Conservation (phyloP, 2,113 vertebrate genomes). For the Arvicanthis niloticus region DNA sequence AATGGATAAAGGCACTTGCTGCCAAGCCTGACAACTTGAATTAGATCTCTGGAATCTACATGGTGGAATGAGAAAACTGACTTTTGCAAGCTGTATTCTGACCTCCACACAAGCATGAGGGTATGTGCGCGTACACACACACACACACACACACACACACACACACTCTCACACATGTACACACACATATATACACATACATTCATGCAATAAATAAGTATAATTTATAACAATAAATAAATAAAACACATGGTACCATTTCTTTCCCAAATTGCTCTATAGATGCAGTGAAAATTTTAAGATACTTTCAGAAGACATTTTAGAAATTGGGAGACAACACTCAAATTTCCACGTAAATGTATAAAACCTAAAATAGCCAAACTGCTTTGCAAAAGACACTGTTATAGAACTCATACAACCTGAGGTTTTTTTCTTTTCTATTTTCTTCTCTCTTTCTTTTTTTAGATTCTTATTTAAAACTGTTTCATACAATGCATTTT, state of each 20-base stretch:
- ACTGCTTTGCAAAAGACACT: conserved; percentile 29
- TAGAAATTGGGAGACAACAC: conserved; percentile 10
- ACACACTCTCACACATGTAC: neutral
- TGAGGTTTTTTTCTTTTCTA: neutral
- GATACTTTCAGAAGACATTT: neutral
- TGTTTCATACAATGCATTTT: neutral
- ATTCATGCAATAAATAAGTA: neutral
- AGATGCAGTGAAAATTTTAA: neutral
- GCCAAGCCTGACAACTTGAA: neutral
- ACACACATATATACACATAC: neutral
- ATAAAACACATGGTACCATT: neutral
- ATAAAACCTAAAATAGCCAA: neutral
- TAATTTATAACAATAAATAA: neutral
- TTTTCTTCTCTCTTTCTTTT: neutral
- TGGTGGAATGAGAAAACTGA: neutral
- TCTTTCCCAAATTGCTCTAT: neutral
- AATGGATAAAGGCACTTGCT: neutral
- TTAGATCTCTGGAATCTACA: no score
- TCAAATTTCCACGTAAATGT: neutral
- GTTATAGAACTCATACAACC: neutral
- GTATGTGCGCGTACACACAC: neutral
- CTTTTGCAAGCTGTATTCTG: neutral
- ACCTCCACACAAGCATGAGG: neutral
- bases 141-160: neutral
- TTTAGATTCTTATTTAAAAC: neutral